Evolutionary conservation across 2,888 invertebrate species (phyloP).

Genomic region (Craniophora ligustri): DNA sequence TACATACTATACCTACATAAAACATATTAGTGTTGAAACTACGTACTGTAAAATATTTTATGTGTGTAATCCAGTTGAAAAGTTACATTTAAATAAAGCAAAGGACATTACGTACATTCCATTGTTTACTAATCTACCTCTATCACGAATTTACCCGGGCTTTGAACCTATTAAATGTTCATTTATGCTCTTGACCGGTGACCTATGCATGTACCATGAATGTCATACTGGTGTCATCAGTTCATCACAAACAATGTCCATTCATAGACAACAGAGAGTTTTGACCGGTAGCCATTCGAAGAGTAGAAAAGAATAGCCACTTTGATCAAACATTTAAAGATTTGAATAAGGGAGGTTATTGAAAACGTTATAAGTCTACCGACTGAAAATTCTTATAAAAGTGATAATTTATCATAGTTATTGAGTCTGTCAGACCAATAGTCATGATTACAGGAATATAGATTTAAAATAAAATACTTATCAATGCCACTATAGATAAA

Average conservation of each 20-base stretch:
- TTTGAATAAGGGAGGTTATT: background rate
- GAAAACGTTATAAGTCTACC: no score
- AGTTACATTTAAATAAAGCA: background rate
- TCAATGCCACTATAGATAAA: constrained; percentile 34
- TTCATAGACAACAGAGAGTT: background rate
- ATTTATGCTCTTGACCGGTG: constrained; percentile 39
- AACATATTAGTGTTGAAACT: no score
- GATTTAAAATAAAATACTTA: constrained; percentile 24
- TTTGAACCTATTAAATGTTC: constrained; percentile 31
- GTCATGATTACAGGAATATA: constrained; percentile 7
- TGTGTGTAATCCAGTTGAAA: background rate
- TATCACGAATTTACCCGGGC: constrained; percentile 9
- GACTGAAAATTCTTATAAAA: no score
- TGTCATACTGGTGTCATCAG: constrained; percentile 11
- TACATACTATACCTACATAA: background rate
- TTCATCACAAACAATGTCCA: background rate
- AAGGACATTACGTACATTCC: background rate
- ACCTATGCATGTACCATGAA: constrained; percentile 26
- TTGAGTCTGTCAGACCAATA: background rate
- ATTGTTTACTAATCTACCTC: constrained; percentile 1
- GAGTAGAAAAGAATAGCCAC: background rate
- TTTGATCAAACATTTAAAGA: background rate
- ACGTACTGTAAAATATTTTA: background rate
- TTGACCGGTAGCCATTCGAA: background rate
- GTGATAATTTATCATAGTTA: no score